Percentiles rank a stretch among this genome's conserved stretches.
Conservation (phyloP, 92 coral and sea anemone genomes). For the Actinernus sp. region DNA sequence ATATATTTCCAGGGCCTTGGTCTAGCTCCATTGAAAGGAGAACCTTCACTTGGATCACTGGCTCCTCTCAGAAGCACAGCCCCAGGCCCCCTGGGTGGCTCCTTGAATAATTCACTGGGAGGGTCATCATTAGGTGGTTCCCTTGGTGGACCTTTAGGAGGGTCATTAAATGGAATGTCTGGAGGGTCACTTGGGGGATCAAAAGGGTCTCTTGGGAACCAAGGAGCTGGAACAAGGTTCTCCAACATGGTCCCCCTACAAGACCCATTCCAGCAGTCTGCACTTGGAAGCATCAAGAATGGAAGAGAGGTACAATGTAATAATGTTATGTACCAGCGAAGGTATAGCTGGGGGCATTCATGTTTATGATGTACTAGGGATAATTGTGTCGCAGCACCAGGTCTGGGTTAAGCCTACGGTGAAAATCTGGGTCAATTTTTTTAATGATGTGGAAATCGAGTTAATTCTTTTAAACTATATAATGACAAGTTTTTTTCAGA, state of each 20-base stretch:
- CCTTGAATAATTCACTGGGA: slow-evolving; percentile 64
- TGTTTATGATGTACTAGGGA: no score
- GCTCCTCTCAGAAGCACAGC: slow-evolving; percentile 76
- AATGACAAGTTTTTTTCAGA: no score
- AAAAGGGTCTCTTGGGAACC: slow-evolving; percentile 14
- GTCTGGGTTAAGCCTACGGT: no score
- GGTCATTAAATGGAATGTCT: no score
- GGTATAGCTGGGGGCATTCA: no score
- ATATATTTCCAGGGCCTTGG: no score
- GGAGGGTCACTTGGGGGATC: slow-evolving; percentile 26
- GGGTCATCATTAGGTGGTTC: slow-evolving; percentile 73
- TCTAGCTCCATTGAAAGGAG: slow-evolving; percentile 85
- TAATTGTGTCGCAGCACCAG: no score
- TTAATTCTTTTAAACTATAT: no score
- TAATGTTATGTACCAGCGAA: no score
- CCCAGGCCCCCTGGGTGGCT: slow-evolving; percentile 65
- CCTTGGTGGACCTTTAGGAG: slow-evolving; percentile 52
- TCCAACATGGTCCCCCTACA: slow-evolving; percentile 14
- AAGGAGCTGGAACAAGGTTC: slow-evolving; percentile 55
- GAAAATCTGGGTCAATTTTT: no score
- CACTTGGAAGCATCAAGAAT: slow-evolving; percentile 52
- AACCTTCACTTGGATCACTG: slow-evolving; percentile 58
- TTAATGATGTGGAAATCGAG: no score
- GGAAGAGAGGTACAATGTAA: slow-evolving; percentile 27
- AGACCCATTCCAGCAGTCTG: slow-evolving; percentile 62